Evolutionary conservation across 2,888 invertebrate genomes (phyloP), one percentile per base, ranked within the genome.

Genomic region (Brenthis hecate): DNA sequence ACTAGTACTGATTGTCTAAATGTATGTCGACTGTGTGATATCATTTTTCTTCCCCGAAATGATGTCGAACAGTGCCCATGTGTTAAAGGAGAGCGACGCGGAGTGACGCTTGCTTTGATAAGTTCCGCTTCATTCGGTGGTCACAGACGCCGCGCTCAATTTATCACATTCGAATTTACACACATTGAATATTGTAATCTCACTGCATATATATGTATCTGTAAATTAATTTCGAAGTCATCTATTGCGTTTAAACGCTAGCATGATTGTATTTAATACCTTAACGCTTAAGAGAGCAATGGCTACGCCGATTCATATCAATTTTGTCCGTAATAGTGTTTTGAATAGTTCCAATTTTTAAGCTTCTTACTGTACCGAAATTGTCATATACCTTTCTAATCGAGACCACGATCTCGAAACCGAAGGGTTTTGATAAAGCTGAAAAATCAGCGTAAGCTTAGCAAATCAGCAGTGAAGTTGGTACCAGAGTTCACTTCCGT

Each of bases 401-500:
- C 82, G 87, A 85, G 86, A 84, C 82, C 84, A 81, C 78, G 79
- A 75, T 84, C 87, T 86, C 86, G 81, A 77, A 80, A 75, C 81
- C 85, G 84, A 84, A 84, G 83, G 83, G 79, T 88, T 90, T 89
- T 88, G 88, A 88, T 70, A 86, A 84, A 85, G 84, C 91, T 89
- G 91, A 91, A 88, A 86, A 82, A 85, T 88, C 87, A 89, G 86
- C 87, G 81, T 91, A 91, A 91, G 92, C 92, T 92, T 91, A 88
- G 87, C 88, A 87, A 87, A 87, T 88, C 92, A 89, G 88, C 91
- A 90, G 89, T 90, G 90, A 90, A 89, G 90, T 91, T 89, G 90
- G 87, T 91, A 92, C 91, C 91, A 92, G 90, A 90, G 84, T 91
- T 91, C 92, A 92, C 92, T 92, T 92, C 92, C 92, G 92, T 92